phyloP scores from a whole-genome alignment of 2,113 vertebrate species.

The Rhinolophus sinicus region DNA sequence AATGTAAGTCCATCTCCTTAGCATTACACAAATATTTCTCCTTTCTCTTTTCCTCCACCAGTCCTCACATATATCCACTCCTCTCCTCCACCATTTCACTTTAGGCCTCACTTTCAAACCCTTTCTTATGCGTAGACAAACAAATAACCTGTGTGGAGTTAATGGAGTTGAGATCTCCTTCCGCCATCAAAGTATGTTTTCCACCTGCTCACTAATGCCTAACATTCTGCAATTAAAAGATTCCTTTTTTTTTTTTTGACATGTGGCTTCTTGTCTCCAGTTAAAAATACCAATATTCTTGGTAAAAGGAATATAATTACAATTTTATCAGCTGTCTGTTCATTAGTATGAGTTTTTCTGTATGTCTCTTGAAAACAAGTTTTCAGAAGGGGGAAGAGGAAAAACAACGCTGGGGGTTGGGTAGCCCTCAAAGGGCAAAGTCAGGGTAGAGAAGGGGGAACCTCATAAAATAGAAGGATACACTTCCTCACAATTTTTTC shows the following conservation, averaged over 20 bases:
- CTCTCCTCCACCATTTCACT: background rate
- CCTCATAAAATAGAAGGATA: background rate
- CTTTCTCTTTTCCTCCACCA: background rate
- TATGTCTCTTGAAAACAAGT: background rate
- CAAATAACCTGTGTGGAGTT: background rate
- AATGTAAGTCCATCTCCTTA: background rate
- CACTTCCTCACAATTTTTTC: background rate
- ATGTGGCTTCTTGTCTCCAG: background rate
- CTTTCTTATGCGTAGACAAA: background rate
- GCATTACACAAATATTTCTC: background rate
- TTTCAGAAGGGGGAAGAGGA: background rate
- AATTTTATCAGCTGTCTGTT: background rate
- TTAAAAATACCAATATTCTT: constrained; percentile 41
- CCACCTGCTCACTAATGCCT: background rate
- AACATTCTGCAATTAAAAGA: background rate
- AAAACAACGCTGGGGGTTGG: background rate
- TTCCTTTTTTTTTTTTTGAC: background rate
- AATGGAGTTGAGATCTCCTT: background rate
- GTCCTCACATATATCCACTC: background rate
- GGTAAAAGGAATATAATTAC: background rate
- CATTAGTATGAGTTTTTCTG: background rate
- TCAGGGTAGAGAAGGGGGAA: background rate
- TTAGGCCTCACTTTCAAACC: background rate
- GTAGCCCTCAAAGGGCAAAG: background rate
- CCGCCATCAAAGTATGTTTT: background rate